phyloP scores from a whole-genome alignment of 2,888 invertebrate genomes.

The Leptinotarsa rubiginosa region DNA sequence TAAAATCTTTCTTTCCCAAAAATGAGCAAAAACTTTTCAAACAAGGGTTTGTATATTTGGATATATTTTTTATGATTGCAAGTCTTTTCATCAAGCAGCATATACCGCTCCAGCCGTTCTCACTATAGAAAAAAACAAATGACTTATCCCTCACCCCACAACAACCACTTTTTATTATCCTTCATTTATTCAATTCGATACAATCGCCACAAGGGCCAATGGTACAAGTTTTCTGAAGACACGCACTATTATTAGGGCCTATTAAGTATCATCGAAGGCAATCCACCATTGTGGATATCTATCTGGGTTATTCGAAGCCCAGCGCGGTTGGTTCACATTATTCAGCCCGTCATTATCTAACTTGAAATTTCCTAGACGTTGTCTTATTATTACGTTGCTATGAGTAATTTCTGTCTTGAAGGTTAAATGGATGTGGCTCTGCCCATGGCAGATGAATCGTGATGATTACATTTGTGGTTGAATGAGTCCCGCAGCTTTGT shows the following conservation, averaged over 20 bases:
- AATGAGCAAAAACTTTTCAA: no score
- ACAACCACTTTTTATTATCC: constrained; percentile 67
- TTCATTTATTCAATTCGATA: constrained; percentile 66
- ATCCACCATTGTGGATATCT: constrained; percentile 64
- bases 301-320: constrained; percentile 52
- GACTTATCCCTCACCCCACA: constrained; percentile 41
- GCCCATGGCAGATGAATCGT: constrained; percentile 16
- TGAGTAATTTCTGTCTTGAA: constrained; percentile 17
- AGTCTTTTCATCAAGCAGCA: no score
- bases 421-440: constrained; percentile 9
- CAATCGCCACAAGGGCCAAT: constrained; percentile 64
- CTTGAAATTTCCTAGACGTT: constrained; percentile 58
- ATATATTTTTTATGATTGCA: no score
- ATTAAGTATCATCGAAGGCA: constrained; percentile 67
- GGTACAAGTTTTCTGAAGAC: constrained; percentile 58
- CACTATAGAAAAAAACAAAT: background rate
- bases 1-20: no score
- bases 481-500: background rate
- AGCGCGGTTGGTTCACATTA: constrained; percentile 13
- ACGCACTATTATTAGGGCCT: constrained; percentile 67
- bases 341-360: constrained; percentile 63
- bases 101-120: no score
- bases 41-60: no score
- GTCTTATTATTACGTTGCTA: constrained; percentile 27
- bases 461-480: constrained; percentile 10